Conservation (phyloP, 1,140 invertebrate genomes). For the Sitobion miscanthi region DNA sequence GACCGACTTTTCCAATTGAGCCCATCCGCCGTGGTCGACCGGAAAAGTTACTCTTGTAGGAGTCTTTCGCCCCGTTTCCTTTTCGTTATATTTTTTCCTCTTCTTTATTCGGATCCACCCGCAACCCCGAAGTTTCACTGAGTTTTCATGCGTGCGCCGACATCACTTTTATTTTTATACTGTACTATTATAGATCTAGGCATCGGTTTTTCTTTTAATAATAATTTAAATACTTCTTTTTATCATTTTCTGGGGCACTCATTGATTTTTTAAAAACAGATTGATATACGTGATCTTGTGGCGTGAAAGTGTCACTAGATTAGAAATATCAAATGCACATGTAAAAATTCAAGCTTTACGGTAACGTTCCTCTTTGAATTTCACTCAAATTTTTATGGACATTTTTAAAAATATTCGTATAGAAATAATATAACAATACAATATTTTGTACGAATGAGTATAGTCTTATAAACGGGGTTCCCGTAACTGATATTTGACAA, state of each 20-base stretch:
- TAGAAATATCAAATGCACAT: not conserved
- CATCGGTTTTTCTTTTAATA: not conserved
- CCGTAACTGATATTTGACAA: too few species aligned
- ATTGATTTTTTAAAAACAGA: not conserved
- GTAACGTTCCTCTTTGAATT: not conserved
- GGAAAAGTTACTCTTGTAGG: not conserved
- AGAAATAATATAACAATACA: not conserved
- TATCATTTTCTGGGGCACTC: not conserved
- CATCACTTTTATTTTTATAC: not conserved
- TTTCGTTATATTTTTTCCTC: not conserved
- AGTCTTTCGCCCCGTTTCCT: not conserved
- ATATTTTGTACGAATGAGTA: not conserved
- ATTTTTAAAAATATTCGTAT: not conserved
- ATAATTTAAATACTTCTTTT: not conserved
- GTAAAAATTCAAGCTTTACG: not conserved
- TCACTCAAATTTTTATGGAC: not conserved
- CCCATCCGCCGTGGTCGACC: not conserved
- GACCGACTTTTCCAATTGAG: slow-evolving; percentile 45
- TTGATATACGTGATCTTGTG: not conserved
- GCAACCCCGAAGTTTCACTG: not conserved
- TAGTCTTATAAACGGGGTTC: too few species aligned
- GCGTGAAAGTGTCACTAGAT: not conserved
- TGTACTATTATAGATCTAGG: not conserved
- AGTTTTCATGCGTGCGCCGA: not conserved
- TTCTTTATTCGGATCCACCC: not conserved